phyloP scores from a whole-genome alignment of 2,797 vertebrate genomes.

The Lycodopsis pacificus region DNA sequence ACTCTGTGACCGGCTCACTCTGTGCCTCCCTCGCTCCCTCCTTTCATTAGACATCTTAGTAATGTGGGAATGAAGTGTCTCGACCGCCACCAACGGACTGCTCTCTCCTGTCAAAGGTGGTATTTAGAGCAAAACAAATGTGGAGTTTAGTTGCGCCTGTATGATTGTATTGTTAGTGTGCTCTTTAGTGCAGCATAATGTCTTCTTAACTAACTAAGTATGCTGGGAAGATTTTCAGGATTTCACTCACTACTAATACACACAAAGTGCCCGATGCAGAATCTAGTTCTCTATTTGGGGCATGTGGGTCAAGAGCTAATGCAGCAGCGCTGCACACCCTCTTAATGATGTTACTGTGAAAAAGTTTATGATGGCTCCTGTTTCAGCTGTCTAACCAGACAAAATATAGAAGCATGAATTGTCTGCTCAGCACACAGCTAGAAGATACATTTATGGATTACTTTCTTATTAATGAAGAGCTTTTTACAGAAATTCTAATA shows the following conservation, averaged over 20 bases:
- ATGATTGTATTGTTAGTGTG: conserved; percentile 19
- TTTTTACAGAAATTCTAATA: background rate
- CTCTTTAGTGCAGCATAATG: conserved; percentile 4
- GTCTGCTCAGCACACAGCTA: conserved; percentile 18
- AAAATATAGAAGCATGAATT: background rate
- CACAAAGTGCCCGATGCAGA: conserved; percentile 59
- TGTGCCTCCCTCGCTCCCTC: conserved; percentile 54
- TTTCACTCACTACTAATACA: conserved; percentile 54
- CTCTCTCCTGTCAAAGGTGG: conserved; percentile 54
- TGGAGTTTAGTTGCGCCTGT: background rate
- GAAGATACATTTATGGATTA: background rate
- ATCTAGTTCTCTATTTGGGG: conserved; percentile 79
- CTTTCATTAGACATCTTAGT: conserved; percentile 58
- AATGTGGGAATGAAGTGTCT: conserved; percentile 64
- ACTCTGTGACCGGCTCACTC: conserved; percentile 8
- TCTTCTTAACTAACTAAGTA: background rate
- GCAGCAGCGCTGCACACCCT: conserved; percentile 65
- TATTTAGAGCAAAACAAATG: conserved; percentile 38
- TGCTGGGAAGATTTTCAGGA: conserved; percentile 34
- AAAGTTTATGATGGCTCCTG: conserved; percentile 47
- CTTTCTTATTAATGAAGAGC: conserved; percentile 1
- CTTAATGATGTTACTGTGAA: conserved; percentile 61
- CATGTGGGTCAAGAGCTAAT: conserved; percentile 80
- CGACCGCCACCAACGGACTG: conserved; percentile 51
- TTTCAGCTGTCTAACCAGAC: conserved; percentile 16